A percentile compares a stretch with the other conserved stretches of the same genome.
These are phyloP conservation scores for Mimumesa dahlbomi DNA, from an alignment of 2,888 invertebrate species.

Conservation along the genomic window DNA sequence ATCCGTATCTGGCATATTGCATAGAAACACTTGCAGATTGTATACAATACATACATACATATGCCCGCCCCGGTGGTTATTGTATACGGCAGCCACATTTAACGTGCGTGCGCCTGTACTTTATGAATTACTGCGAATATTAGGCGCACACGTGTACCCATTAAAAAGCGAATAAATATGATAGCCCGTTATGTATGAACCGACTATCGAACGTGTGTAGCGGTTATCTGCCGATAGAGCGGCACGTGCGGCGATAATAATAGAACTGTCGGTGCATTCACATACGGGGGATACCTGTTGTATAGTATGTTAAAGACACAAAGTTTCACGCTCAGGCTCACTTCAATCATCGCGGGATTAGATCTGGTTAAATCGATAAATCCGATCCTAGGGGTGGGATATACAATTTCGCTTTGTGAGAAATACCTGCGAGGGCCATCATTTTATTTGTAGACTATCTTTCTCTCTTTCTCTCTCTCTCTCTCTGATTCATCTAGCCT, in stretches of 20 bases:
- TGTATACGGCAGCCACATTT: slow-evolving; percentile 10
- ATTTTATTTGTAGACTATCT: background rate
- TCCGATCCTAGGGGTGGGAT: slow-evolving; percentile 16
- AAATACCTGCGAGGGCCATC: background rate
- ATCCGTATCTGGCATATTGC: slow-evolving; percentile 10
- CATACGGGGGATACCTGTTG: slow-evolving; percentile 63
- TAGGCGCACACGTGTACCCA: slow-evolving; percentile 9
- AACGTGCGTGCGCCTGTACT: background rate
- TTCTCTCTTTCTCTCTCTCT: no score
- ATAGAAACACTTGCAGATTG: slow-evolving; percentile 19
- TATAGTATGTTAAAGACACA: slow-evolving; percentile 49
- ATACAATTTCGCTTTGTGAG: slow-evolving; percentile 12
- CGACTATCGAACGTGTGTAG: slow-evolving; percentile 51
- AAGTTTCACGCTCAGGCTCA: slow-evolving; percentile 50
- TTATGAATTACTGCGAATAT: slow-evolving; percentile 17
- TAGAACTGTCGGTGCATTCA: slow-evolving; percentile 70
- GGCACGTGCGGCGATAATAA: slow-evolving; percentile 72
- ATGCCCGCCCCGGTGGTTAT: background rate
- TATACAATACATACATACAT: slow-evolving; percentile 23
- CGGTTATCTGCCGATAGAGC: slow-evolving; percentile 61
- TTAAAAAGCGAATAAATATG: slow-evolving; percentile 45
- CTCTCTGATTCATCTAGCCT: no score
- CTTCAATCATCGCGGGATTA: slow-evolving; percentile 50
- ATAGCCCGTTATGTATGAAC: slow-evolving; percentile 29
- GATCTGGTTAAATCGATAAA: slow-evolving; percentile 47